Evolutionary conservation across 2,888 invertebrate species (phyloP).

Genomic region (Acanthosepion pharaonis): DNA sequence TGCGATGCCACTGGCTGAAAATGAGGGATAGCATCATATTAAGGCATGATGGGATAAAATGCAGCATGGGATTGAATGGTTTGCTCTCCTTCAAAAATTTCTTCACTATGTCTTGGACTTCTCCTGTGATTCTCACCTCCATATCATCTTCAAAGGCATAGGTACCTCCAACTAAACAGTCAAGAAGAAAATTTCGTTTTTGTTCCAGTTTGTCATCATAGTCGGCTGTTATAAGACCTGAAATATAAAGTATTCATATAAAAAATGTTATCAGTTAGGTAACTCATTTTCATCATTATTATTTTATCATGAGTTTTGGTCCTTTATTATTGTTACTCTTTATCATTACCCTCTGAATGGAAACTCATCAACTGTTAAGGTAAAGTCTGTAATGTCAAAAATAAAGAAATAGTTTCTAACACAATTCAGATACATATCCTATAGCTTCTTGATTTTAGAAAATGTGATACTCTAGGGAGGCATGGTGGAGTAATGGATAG

Average conservation of each 20-base stretch:
- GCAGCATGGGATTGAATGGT: slow-evolving; percentile 56
- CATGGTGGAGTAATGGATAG: too few species aligned
- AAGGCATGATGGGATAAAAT: slow-evolving; percentile 60
- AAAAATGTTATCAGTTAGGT: too few species aligned
- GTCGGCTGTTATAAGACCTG: slow-evolving; percentile 63
- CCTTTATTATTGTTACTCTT: too few species aligned
- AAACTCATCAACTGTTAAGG: too few species aligned
- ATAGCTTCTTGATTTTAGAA: too few species aligned
- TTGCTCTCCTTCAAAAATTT: slow-evolving; percentile 54
- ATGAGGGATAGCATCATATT: slow-evolving; percentile 61
- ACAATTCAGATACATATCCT: too few species aligned
- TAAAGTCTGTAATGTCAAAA: too few species aligned
- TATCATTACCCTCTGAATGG: too few species aligned
- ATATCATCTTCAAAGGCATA: slow-evolving; percentile 53
- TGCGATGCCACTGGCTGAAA: slow-evolving; percentile 59
- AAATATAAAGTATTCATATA: background rate
- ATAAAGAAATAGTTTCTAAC: too few species aligned
- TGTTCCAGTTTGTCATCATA: slow-evolving; percentile 56
- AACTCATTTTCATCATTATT: too few species aligned
- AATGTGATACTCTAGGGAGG: too few species aligned
- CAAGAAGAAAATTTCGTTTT: slow-evolving; percentile 60
- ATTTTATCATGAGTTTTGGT: too few species aligned
- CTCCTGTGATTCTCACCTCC: slow-evolving; percentile 58
- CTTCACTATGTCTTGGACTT: slow-evolving; percentile 58
- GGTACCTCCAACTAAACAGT: slow-evolving; percentile 60